These are phyloP conservation scores for Phyto melanocephala DNA, from an alignment of 2,888 invertebrate species.

Conservation along the genomic window DNA sequence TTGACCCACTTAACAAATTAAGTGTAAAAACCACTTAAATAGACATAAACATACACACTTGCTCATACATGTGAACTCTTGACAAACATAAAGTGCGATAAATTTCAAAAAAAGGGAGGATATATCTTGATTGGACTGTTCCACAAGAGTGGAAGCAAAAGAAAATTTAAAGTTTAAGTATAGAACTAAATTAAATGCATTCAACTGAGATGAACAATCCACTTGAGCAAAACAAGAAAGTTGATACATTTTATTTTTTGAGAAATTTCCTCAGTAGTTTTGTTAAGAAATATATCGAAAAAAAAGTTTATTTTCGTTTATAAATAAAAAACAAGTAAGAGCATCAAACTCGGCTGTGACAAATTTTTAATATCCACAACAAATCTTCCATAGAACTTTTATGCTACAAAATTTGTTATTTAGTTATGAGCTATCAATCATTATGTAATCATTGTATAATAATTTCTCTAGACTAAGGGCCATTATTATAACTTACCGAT, in stretches of 20 bases:
- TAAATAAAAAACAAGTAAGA: too few species aligned
- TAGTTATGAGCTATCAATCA: too few species aligned
- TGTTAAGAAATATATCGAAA: too few species aligned
- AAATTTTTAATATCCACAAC: too few species aligned
- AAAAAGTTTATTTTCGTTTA: too few species aligned
- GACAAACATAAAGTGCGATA: constrained; percentile 19
- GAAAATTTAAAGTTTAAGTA: constrained; percentile 39
- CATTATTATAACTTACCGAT: too few species aligned
- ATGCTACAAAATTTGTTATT: too few species aligned
- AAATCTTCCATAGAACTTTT: too few species aligned
- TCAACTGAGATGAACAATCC: constrained; percentile 53
- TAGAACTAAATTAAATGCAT: constrained; percentile 39
- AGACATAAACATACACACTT: constrained; percentile 9
- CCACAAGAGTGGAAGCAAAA: not conserved
- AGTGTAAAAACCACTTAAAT: constrained; percentile 66
- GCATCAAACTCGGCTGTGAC: too few species aligned
- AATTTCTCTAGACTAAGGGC: too few species aligned
- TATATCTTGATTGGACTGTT: not conserved
- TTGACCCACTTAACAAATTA: constrained; percentile 68
- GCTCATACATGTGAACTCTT: not conserved
- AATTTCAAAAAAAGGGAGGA: not conserved
- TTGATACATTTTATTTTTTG: not conserved
- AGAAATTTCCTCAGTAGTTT: too few species aligned
- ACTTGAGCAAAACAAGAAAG: constrained; percentile 12
- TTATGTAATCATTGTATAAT: too few species aligned